phyloP scores from a whole-genome alignment of 2,888 invertebrate species.

The Hesperia comma region DNA sequence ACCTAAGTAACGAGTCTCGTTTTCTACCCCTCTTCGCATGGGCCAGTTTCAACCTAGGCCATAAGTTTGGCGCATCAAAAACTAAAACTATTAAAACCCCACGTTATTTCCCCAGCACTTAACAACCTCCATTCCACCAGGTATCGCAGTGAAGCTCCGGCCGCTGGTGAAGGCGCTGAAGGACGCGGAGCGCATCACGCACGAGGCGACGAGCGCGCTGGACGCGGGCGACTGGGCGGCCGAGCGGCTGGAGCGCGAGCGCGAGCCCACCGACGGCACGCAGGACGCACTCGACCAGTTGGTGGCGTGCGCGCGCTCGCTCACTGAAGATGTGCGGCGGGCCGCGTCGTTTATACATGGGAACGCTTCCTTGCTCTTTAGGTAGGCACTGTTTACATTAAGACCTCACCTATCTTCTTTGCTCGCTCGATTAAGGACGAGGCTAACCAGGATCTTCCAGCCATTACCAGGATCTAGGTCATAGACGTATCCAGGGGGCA shows the following conservation, averaged over 20 bases:
- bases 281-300: slow-evolving; percentile 95
- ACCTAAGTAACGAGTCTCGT: too few species aligned
- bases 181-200: slow-evolving; percentile 91
- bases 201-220: slow-evolving; percentile 89
- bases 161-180: slow-evolving; percentile 91
- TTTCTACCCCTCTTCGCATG: too few species aligned
- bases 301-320: slow-evolving; percentile 92
- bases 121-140: slow-evolving; percentile 51
- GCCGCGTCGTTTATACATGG: slow-evolving; percentile 96
- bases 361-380: slow-evolving; percentile 91
- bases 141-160: slow-evolving; percentile 88
- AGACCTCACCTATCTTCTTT: too few species aligned
- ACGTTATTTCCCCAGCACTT: neutral
- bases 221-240: slow-evolving; percentile 92
- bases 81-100: too few species aligned
- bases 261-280: slow-evolving; percentile 82
- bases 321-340: slow-evolving; percentile 95
- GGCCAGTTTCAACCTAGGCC: too few species aligned
- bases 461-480: too few species aligned
- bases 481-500: too few species aligned
- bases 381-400: too few species aligned
- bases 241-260: slow-evolving; percentile 83
- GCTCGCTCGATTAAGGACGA: too few species aligned
- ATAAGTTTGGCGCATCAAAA: too few species aligned
- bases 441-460: too few species aligned